Base-by-base conservation (phyloP, 2,888 invertebrate species). In the Drosophila meridionalis region DNA sequence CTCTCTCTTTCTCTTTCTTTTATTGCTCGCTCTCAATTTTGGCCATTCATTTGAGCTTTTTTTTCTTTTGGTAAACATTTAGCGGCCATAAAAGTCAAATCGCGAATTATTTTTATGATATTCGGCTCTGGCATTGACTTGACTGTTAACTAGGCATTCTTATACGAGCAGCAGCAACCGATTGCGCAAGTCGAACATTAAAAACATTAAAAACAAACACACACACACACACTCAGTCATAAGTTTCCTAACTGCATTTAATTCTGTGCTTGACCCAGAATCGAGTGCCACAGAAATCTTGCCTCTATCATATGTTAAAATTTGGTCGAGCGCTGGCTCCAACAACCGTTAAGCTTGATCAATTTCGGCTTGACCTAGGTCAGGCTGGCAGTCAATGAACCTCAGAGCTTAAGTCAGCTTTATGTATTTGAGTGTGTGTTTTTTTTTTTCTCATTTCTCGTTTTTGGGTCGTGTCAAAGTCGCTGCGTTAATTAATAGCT, bases 371-470 rank as follows among this genome's bases (percentile, higher is more conserved):
- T 78, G 76, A 80, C 76, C 78, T 76, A 79, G 75, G 78, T 72
- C 80, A 80, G 71, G 65, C 50, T 48, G 43, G 36, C 61, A 78
- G 80, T 79, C 78, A 78, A 66, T 80, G 71, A 78, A 79, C 78
- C 66, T 52, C 26, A 36, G n/a, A 48, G 56, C 26, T 56, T 6
- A 47, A 34, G 47, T 34, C 36, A 53, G 38, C 60, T 40, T 32
- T 14, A 32, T 36, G 58, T 14, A 14, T 20, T 48, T 48, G 8
- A 12, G 5, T 32, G 48, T 63, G 11, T 5, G 62, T 55, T n/a
- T 45, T 61, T 65, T 61, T 65, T 52, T n/a, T 45, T 65, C 63
- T 57, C 66, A 36, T 65, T 50, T 59, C 14, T 64, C 34, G 28
- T 70, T 55, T 65, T 40, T 61, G 42, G 60, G 56, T 43, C 60